Evolutionary conservation across 92 coral and sea anemone species (phyloP), one percentile per base, ranked within the genome.

Genomic region (Epizoanthus rinbou): DNA sequence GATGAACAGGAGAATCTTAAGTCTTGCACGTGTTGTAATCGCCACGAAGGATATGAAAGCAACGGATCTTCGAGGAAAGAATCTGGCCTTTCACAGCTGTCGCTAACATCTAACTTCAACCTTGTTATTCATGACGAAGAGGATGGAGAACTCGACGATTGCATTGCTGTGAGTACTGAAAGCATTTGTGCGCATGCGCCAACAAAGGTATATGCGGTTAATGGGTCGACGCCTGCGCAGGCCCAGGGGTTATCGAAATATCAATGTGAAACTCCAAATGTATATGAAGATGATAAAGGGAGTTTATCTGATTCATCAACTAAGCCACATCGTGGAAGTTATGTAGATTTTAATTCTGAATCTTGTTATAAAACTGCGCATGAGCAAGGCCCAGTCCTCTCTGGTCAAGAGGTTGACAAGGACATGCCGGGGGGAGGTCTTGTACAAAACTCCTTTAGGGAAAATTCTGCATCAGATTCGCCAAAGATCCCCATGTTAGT

Each of bases 81-180:
- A 78, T 78, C 82, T 6, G 41, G 18, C 0, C 31, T 25, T 56
- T 74, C 80, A 13, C 45, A 19, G 4, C 17, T 18, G 15, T 74
- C 80, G 50, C 80, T 39, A 63, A 19, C 18, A 2, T 78, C 82
- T 39, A 78, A 78, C 18, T 78, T 78, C 64, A 88, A 87, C 5
- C 89, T 91, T 58, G 82, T 93, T 21, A 58, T 93, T 37, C 78
- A 41, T 35, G 89, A 91, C 23, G 94, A 91, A 0, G 19, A 31
- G 6, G 69, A 73, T 21, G 86, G 74, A 57, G 91, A 87, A 33
- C 70, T 64, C 0, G 92, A 91, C 19, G 89, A 85, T 35, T 76
- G 85, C 41, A 81, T 88, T 3, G 85, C 86, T 31, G 88, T 93
- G 1, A 93, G 94, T 47, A 80, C 87, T 79, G 97, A 93, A 58